Evolutionary conservation across 2,113 vertebrate species (phyloP).

Genomic region (Tragelaphus scriptus): DNA sequence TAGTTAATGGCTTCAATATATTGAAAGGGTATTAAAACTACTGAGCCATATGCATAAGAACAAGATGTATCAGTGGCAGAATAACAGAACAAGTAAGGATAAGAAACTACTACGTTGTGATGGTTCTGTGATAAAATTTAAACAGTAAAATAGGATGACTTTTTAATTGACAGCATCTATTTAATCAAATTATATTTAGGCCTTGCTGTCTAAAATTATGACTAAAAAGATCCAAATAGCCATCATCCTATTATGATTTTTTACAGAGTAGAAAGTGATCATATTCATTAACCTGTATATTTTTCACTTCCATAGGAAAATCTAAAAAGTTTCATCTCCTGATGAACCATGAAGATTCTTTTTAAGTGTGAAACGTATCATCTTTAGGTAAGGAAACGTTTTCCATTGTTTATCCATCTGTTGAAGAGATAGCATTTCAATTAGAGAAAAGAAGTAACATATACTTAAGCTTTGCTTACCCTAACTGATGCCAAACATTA

Average conservation of each 20-base stretch:
- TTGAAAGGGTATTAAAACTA: slow-evolving; percentile 9
- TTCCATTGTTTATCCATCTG: slow-evolving; percentile 25
- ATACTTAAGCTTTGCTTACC: neutral
- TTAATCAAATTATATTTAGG: slow-evolving; percentile 38
- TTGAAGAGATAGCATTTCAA: slow-evolving; percentile 9
- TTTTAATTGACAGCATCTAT: neutral
- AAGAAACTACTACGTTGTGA: neutral
- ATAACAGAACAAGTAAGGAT: neutral
- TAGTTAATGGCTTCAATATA: slow-evolving; percentile 28
- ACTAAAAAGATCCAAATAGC: slow-evolving; percentile 10
- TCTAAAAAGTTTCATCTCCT: neutral
- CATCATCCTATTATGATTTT: slow-evolving; percentile 9
- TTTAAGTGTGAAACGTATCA: slow-evolving; percentile 10
- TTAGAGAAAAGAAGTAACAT: neutral
- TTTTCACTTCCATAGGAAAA: slow-evolving; percentile 14
- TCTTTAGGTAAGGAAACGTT: slow-evolving; percentile 55
- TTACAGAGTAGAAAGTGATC: neutral
- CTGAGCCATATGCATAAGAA: neutral
- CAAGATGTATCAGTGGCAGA: neutral
- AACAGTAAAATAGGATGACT: neutral
- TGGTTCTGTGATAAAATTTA: slow-evolving; percentile 28
- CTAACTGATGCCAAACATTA: neutral
- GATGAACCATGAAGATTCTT: slow-evolving; percentile 26
- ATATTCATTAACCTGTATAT: slow-evolving; percentile 24
- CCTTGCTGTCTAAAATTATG: slow-evolving; percentile 27